Percentiles rank a stretch among this genome's conserved stretches.
These are phyloP conservation scores for Bubalus kerabau DNA, from an alignment of 2,113 vertebrate species.

Conservation along the genomic window DNA sequence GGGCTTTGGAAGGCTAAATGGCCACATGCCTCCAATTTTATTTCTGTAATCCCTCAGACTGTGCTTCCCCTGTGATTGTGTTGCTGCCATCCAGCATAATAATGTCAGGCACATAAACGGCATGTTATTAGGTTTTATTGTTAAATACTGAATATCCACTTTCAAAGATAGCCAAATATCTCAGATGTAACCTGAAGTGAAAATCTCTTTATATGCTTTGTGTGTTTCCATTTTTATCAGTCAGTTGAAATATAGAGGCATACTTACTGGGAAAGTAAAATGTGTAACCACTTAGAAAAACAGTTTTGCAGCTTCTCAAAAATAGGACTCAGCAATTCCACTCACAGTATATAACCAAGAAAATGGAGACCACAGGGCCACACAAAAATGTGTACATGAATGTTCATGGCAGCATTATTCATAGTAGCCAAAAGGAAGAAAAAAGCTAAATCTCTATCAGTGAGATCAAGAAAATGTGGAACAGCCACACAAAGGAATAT, in stretches of 20 bases:
- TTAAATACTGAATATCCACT: conserved; percentile 21
- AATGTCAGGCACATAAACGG: neutral
- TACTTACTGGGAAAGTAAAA: neutral
- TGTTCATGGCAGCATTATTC: neutral
- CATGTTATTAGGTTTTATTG: conserved; percentile 20
- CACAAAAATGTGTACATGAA: neutral
- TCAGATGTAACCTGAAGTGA: neutral
- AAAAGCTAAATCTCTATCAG: neutral
- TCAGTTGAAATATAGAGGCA: neutral
- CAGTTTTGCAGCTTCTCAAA: neutral
- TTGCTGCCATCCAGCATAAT: neutral
- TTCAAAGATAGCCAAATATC: conserved; percentile 5
- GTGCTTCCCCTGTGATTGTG: neutral
- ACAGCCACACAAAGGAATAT: neutral
- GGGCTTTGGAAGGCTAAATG: neutral
- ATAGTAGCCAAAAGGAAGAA: neutral
- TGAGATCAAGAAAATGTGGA: neutral
- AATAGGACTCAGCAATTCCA: neutral
- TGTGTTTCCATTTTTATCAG: neutral
- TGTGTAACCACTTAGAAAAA: neutral
- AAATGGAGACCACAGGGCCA: neutral
- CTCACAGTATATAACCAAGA: neutral
- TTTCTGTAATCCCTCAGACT: neutral
- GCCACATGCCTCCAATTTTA: neutral
- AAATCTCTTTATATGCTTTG: neutral